Conservation (phyloP, 1,140 invertebrate species). For the Panagrolaimus sp. region DNA sequence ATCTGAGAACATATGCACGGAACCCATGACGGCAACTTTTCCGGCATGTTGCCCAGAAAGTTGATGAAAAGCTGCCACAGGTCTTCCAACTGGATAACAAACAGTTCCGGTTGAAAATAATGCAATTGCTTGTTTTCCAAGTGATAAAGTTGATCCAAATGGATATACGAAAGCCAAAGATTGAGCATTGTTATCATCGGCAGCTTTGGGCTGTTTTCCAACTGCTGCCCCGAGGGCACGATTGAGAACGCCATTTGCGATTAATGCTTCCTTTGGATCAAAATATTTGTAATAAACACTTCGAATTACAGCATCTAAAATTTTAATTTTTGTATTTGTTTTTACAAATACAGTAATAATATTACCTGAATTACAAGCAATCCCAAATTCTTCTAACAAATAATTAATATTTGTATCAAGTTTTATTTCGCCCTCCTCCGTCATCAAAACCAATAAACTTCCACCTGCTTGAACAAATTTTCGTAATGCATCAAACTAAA, state of each 20-base stretch:
- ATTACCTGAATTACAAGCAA: conserved; percentile 85
- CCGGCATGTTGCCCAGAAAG: conserved; percentile 53
- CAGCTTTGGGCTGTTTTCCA: conserved; percentile 47
- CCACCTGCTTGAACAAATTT: conserved; percentile 77
- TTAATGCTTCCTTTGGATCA: conserved; percentile 91
- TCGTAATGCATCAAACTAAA: conserved; percentile 68
- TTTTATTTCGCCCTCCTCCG: conserved; percentile 81
- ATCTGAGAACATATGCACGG: conserved; percentile 66
- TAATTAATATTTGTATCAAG: conserved; percentile 93
- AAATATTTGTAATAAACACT: conserved; percentile 95
- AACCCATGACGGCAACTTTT: conserved; percentile 66
- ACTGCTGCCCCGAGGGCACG: conserved; percentile 66
- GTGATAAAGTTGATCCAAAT: conserved; percentile 87
- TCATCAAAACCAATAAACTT: conserved; percentile 75
- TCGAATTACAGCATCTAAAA: conserved; percentile 86
- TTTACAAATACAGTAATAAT: conserved; percentile 3
- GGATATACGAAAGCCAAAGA: conserved; percentile 83
- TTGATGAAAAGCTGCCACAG: conserved; percentile 75
- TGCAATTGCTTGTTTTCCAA: conserved; percentile 79
- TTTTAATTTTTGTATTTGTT: too few relatives aligned
- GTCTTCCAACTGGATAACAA: conserved; percentile 85
- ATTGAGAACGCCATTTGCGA: conserved; percentile 78
- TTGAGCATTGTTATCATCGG: conserved; percentile 63
- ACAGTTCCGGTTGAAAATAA: conserved; percentile 84
- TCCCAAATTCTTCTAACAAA: conserved; percentile 88